Percentiles rank a stretch among this genome's conserved stretches.
Evolutionary conservation across 2,797 vertebrate species (phyloP).

Genomic region (Macropus fuliginosus): DNA sequence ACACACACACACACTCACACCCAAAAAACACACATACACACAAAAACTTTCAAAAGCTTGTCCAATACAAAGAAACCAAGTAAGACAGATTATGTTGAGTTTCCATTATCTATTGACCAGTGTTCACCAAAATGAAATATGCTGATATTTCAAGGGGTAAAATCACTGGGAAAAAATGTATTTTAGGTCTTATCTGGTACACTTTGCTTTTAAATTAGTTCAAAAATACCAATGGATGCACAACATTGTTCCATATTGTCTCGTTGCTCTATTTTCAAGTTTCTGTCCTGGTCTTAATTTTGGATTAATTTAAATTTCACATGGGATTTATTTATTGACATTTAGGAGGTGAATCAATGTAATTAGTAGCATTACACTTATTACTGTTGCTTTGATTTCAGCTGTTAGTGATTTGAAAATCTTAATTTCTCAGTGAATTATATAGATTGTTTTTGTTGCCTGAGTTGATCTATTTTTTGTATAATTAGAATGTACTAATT

Average conservation of each 20-base stretch:
- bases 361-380: slow-evolving; percentile 78
- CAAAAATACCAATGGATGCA: background rate
- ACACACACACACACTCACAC: background rate
- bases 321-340: slow-evolving; percentile 66
- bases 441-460: slow-evolving; percentile 75
- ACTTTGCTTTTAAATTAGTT: background rate
- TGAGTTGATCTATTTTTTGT: slow-evolving; percentile 72
- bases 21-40: background rate
- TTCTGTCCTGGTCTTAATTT: slow-evolving; percentile 13
- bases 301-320: slow-evolving; percentile 27
- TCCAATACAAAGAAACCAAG: background rate
- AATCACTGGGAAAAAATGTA: background rate
- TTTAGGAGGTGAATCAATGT: slow-evolving; percentile 73
- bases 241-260: slow-evolving; percentile 5
- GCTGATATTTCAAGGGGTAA: background rate
- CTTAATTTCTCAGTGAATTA: slow-evolving; percentile 79
- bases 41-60: background rate
- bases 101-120: background rate
- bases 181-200: background rate
- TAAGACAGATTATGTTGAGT: background rate
- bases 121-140: background rate
- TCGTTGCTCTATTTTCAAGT: background rate
- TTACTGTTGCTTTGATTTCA: slow-evolving; percentile 76
- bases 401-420: slow-evolving; percentile 58
- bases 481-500: slow-evolving; percentile 81